Conservation (phyloP, 1,140 invertebrate species). For the Halyomorpha halys region DNA sequence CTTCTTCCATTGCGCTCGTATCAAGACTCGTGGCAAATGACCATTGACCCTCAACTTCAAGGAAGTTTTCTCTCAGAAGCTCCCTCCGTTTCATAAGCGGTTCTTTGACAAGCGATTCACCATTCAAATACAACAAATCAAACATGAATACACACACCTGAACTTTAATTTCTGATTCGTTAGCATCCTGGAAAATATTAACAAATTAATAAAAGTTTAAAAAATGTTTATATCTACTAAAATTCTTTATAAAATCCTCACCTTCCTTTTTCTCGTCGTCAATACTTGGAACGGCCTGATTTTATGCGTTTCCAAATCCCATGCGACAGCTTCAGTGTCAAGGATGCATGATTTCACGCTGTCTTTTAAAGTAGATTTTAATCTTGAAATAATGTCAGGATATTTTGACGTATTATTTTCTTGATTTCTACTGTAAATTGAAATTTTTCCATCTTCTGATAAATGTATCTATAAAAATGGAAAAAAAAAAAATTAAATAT, state of each 20-base stretch:
- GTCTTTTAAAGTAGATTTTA: slow-evolving; percentile 48
- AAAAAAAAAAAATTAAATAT: slow-evolving; percentile 21
- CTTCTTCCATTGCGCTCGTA: slow-evolving; percentile 79
- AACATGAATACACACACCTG: slow-evolving; percentile 97
- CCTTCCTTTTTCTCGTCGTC: slow-evolving; percentile 91
- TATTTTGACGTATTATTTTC: slow-evolving; percentile 98
- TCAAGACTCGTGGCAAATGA: slow-evolving; percentile 77
- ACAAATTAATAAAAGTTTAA: slow-evolving; percentile 14
- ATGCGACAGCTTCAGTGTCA: slow-evolving; percentile 96
- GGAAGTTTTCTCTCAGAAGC: slow-evolving; percentile 64
- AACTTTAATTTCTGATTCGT: slow-evolving; percentile 83
- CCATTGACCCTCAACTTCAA: slow-evolving; percentile 73
- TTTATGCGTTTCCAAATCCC: slow-evolving; percentile 77
- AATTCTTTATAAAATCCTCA: too few relatives aligned
- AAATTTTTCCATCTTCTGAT: slow-evolving; percentile 53
- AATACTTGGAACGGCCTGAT: slow-evolving; percentile 97
- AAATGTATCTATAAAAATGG: slow-evolving; percentile 57
- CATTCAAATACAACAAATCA: slow-evolving; percentile 93
- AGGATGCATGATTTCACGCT: slow-evolving; percentile 76
- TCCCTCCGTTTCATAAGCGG: slow-evolving; percentile 66
- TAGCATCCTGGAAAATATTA: slow-evolving; percentile 56
- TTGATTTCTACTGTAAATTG: slow-evolving; percentile 92
- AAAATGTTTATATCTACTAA: too few relatives aligned
- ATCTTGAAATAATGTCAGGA: slow-evolving; percentile 81
- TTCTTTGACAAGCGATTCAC: slow-evolving; percentile 67